Evolutionary conservation across 2,797 vertebrate genomes (phyloP).

Genomic region (Paguma larvata): DNA sequence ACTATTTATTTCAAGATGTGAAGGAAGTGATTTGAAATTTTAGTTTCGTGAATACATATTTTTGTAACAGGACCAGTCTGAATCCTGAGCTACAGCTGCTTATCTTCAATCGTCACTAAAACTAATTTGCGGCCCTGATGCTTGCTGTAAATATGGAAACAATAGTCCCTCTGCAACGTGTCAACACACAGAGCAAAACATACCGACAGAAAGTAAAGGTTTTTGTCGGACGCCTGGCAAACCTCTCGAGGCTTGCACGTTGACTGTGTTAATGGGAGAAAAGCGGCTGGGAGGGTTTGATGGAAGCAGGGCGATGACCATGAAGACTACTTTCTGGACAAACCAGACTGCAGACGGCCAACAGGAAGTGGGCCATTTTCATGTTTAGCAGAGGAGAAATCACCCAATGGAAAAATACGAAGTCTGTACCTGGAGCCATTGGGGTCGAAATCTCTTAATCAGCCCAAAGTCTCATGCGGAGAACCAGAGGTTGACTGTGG

Average conservation of each 20-base stretch:
- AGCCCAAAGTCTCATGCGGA: neutral
- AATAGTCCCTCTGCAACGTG: constrained; percentile 20
- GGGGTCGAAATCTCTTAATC: neutral
- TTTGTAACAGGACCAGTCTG: constrained; percentile 73
- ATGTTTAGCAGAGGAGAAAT: neutral
- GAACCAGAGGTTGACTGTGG: fast-evolving
- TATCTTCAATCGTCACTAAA: constrained; percentile 66
- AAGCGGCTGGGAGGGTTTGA: neutral
- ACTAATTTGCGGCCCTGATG: constrained; percentile 33
- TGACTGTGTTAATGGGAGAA: neutral
- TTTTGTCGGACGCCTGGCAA: neutral
- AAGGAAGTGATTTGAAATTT: constrained; percentile 70
- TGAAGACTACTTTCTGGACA: constrained; percentile 62
- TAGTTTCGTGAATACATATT: constrained; percentile 71
- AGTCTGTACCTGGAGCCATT: neutral
- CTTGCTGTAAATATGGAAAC: constrained; percentile 66
- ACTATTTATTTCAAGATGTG: constrained; percentile 63
- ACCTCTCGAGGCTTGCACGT: neutral
- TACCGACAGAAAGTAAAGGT: neutral
- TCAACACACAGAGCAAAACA: constrained; percentile 50
- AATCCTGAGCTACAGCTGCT: constrained; percentile 68
- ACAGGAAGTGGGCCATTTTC: constrained; percentile 61
- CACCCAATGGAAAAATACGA: neutral
- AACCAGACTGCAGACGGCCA: constrained; percentile 58
- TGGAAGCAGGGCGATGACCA: constrained; percentile 15